phyloP scores from a whole-genome alignment of 2,113 vertebrate genomes.

The Regulus satrapa region DNA sequence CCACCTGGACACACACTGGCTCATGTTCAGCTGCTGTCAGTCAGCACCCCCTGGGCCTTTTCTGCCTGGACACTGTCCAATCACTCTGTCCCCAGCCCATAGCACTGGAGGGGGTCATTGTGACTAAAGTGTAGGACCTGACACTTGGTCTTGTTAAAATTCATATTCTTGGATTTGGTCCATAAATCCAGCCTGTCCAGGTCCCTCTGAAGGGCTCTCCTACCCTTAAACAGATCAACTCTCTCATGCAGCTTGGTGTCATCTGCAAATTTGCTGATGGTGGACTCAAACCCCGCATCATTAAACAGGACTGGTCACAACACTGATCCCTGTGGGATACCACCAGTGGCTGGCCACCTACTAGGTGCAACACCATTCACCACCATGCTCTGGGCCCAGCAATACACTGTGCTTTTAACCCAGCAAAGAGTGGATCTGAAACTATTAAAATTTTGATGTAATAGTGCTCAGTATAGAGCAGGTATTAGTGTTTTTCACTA shows the following conservation, averaged over 20 bases:
- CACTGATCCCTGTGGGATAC: neutral
- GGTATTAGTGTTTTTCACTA: neutral
- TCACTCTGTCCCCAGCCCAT: neutral
- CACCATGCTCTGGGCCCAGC: neutral
- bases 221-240: neutral
- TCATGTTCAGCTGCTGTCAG: neutral
- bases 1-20: neutral
- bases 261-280: neutral
- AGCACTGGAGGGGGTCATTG: neutral
- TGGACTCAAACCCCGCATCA: neutral
- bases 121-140: neutral
- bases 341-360: neutral
- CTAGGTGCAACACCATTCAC: neutral
- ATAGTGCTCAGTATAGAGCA: neutral
- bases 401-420: neutral
- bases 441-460: neutral
- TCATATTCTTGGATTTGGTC: rapidly evolving
- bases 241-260: neutral
- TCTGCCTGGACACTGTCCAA: neutral
- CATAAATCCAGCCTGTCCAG: neutral
- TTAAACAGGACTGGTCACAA: neutral
- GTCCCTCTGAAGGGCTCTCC: neutral
- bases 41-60: neutral
- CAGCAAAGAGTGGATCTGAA: neutral
- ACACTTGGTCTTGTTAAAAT: neutral